Conservation (phyloP, 2,797 vertebrate genomes). For the Thunnus albacares region DNA sequence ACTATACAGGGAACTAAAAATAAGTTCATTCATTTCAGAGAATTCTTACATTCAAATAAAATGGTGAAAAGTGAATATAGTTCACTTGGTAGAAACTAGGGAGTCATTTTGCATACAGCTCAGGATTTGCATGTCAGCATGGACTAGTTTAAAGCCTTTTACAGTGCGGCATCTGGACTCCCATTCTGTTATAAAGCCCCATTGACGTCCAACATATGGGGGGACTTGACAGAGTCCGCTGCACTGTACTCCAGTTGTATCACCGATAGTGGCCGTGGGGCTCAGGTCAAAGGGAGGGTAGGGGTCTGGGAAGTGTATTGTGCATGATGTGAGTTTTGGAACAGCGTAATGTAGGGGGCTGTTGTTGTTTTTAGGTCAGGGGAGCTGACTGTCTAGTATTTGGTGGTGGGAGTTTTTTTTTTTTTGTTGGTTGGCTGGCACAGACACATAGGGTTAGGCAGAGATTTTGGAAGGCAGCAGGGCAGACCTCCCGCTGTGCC, state of each 20-base stretch:
- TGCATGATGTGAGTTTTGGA: constrained; percentile 76
- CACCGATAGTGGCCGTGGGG: constrained; percentile 58
- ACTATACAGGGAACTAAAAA: not conserved
- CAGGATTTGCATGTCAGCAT: not conserved
- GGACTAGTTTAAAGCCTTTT: constrained; percentile 35
- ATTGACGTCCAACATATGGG: constrained; percentile 57
- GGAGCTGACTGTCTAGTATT: constrained; percentile 82
- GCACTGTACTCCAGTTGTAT: constrained; percentile 65
- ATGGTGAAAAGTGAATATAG: not conserved
- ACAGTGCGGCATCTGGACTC: constrained; percentile 51
- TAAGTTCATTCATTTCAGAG: not conserved
- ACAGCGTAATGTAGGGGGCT: constrained; percentile 71
- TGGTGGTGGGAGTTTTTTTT: constrained; percentile 78
- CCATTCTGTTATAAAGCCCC: constrained; percentile 35
- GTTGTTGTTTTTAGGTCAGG: constrained; percentile 87
- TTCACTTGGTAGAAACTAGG: not conserved
- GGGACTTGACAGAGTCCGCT: constrained; percentile 44
- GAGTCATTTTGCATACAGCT: not conserved
- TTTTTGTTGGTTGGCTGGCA: constrained; percentile 79
- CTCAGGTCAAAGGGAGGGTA: constrained; percentile 80
- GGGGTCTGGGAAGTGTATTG: constrained; percentile 84
- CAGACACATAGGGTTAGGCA: constrained; percentile 80
- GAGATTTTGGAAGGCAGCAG: constrained; percentile 83
- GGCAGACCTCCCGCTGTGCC: constrained; percentile 83
- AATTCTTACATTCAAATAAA: not conserved